Evolutionary conservation across 2,888 invertebrate species (phyloP).

Genomic region (Cephus pygmeus): DNA sequence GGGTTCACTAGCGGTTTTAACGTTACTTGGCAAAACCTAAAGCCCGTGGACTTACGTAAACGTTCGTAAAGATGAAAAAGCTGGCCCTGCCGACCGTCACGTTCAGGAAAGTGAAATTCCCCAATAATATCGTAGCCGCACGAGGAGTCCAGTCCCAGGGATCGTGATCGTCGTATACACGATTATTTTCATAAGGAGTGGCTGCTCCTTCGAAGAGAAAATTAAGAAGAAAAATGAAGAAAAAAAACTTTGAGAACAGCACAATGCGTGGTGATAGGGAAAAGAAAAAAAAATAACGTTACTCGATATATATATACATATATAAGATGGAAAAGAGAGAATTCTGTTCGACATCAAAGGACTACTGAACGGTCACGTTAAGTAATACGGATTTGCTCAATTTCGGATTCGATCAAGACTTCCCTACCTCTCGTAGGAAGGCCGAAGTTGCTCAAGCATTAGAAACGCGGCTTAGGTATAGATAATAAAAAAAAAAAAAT

Average conservation of each 20-base stretch:
- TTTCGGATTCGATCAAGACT: neutral
- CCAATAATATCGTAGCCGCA: slow-evolving; percentile 15
- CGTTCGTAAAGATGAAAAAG: slow-evolving; percentile 17
- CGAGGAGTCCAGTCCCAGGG: neutral
- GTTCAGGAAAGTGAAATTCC: slow-evolving; percentile 24
- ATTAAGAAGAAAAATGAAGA: neutral
- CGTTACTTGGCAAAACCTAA: neutral
- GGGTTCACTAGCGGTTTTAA: neutral
- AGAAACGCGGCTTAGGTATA: neutral
- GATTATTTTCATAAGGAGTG: neutral
- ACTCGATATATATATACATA: no score
- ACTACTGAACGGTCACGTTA: neutral
- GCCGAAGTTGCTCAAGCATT: neutral
- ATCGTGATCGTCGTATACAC: slow-evolving; percentile 1
- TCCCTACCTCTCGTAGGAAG: neutral
- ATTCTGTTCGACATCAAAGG: neutral
- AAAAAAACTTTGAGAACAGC: neutral
- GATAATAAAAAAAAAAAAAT: neutral
- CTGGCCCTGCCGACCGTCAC: slow-evolving; percentile 16
- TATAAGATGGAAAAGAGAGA: neutral
- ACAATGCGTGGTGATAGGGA: neutral
- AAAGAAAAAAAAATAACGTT: neutral
- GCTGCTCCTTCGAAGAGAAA: neutral
- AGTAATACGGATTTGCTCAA: neutral
- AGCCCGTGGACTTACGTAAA: slow-evolving; percentile 15